Conservation (phyloP, 2,797 vertebrate genomes). For the Malacoraja senta region DNA sequence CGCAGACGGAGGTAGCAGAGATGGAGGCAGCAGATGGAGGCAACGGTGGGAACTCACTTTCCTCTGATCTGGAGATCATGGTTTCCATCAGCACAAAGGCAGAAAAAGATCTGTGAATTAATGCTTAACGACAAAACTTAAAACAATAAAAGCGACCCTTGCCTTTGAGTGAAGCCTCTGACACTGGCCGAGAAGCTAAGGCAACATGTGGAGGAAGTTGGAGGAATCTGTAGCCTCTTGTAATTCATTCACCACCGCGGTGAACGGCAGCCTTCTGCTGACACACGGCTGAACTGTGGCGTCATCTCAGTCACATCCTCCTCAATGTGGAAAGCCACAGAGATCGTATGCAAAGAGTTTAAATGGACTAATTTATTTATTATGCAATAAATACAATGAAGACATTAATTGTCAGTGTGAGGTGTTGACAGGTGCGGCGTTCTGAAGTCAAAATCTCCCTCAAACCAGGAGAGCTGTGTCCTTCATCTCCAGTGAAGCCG, state of each 20-base stretch:
- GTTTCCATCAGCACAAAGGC: not conserved
- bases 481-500: too few species aligned
- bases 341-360: not conserved
- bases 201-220: too few species aligned
- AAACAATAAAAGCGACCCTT: not conserved
- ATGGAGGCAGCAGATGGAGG: constrained; percentile 64
- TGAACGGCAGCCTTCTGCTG: not conserved
- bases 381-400: constrained; percentile 23
- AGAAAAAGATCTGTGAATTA: not conserved
- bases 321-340: not conserved
- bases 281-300: not conserved
- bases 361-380: constrained; percentile 26
- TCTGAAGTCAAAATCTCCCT: too few species aligned
- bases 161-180: not conserved
- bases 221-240: too few species aligned
- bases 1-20: constrained; percentile 80
- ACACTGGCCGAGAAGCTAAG: too few species aligned
- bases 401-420: not conserved
- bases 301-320: not conserved
- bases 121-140: not conserved
- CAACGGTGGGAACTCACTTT: too few species aligned
- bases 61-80: too few species aligned
- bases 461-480: too few species aligned
- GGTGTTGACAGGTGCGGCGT: too few species aligned
- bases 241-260: too few species aligned